Percentiles rank a stretch among this genome's conserved stretches.
phyloP scores from a whole-genome alignment of 2,888 invertebrate genomes.

The Mythimna loreyi region DNA sequence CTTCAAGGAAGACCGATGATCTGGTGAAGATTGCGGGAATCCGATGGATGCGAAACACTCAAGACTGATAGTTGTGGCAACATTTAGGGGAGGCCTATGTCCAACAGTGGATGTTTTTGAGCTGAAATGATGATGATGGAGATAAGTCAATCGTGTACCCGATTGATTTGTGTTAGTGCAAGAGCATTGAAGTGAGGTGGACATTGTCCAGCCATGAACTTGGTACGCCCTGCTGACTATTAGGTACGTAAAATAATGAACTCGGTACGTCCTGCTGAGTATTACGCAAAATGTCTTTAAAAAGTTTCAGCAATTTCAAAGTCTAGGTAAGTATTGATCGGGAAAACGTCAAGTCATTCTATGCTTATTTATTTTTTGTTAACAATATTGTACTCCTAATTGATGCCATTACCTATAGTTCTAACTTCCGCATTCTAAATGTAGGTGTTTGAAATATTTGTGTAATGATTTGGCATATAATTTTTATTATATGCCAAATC shows the following conservation, averaged over 20 bases:
- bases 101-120: too few relatives aligned
- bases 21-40: too few relatives aligned
- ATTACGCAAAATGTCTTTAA: background rate
- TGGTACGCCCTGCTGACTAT: background rate
- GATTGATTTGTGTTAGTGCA: background rate
- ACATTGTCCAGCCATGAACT: background rate
- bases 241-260: background rate
- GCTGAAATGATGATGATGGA: too few relatives aligned
- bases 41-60: too few relatives aligned
- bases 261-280: background rate
- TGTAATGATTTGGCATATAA: conserved; percentile 7
- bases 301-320: background rate
- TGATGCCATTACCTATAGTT: conserved; percentile 16
- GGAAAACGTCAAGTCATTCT: conserved; percentile 32
- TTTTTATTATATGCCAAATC: too few relatives aligned
- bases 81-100: too few relatives aligned
- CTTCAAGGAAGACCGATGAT: too few relatives aligned
- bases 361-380: conserved; percentile 35
- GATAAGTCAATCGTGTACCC: too few relatives aligned
- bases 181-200: background rate
- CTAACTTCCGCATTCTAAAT: conserved; percentile 18
- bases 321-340: background rate
- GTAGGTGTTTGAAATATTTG: conserved; percentile 26
- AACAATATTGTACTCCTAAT: background rate
- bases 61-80: too few relatives aligned